Conservation (phyloP, 2,888 invertebrate genomes). For the Metopia argyrocephala region DNA sequence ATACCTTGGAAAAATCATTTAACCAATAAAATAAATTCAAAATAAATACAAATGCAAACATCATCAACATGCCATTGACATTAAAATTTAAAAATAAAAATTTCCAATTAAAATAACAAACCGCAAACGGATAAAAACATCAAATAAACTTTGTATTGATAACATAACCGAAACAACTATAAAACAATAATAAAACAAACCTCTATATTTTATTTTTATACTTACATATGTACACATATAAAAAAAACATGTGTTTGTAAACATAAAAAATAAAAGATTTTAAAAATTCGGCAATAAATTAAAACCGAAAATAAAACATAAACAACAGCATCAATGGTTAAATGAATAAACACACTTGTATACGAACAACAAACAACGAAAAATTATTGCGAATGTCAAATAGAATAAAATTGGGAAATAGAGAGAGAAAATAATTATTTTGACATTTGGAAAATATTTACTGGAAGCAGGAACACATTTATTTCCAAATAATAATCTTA, state of each 20-base stretch:
- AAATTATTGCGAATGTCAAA: not conserved
- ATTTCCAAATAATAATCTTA: conserved; percentile 38
- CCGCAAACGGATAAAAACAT: too few relatives aligned
- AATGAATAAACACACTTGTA: not conserved
- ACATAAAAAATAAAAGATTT: not conserved
- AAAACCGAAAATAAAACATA: not conserved
- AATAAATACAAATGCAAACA: too few relatives aligned
- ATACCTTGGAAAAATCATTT: too few relatives aligned
- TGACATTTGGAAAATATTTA: conserved; percentile 56
- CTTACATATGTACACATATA: too few relatives aligned
- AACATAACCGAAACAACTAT: not conserved
- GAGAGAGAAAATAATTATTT: not conserved
- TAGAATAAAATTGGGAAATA: not conserved
- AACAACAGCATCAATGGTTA: not conserved
- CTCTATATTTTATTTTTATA: too few relatives aligned
- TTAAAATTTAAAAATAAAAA: too few relatives aligned
- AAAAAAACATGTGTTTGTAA: not conserved
- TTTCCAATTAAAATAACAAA: too few relatives aligned
- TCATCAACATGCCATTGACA: too few relatives aligned
- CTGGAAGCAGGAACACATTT: not conserved
- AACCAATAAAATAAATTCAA: too few relatives aligned
- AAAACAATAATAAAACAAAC: not conserved
- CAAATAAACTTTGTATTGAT: too few relatives aligned
- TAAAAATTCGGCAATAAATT: not conserved
- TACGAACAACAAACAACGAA: not conserved